phyloP scores from a whole-genome alignment of 2,797 vertebrate species.

The Melanotaenia pygmaea region DNA sequence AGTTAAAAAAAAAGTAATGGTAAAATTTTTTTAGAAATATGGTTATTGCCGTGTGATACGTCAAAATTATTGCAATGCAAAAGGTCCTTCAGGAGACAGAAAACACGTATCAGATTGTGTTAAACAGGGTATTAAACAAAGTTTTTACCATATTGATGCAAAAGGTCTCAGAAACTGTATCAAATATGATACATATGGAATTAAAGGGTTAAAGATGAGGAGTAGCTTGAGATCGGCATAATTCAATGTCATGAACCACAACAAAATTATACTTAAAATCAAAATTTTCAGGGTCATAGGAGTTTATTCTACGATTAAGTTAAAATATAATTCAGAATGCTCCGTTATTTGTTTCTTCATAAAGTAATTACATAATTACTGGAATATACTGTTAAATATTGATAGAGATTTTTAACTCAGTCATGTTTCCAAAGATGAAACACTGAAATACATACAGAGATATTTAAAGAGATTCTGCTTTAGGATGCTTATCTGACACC shows the following conservation, averaged over 20 bases:
- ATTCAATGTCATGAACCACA: not conserved
- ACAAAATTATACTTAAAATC: not conserved
- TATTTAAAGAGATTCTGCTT: not conserved
- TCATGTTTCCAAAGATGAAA: constrained; percentile 9
- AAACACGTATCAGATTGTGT: too few relatives aligned
- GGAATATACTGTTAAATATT: not conserved
- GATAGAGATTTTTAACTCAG: not conserved
- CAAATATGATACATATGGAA: too few relatives aligned
- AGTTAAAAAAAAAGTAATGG: too few relatives aligned
- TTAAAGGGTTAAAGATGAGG: not conserved
- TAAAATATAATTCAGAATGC: not conserved
- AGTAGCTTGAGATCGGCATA: constrained; percentile 7
- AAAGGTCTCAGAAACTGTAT: too few relatives aligned
- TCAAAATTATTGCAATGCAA: too few relatives aligned
- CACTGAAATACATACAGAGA: not conserved
- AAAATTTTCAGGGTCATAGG: not conserved
- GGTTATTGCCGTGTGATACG: too few relatives aligned
- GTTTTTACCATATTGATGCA: too few relatives aligned
- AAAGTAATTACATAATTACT: not conserved
- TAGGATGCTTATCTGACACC: not conserved
- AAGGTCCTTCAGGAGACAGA: too few relatives aligned
- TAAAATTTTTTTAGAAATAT: too few relatives aligned
- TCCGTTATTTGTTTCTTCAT: not conserved
- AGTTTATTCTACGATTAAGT: not conserved
- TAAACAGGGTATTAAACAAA: too few relatives aligned